Evolutionary conservation across 2,797 vertebrate genomes (phyloP), one percentile per base, ranked within the genome.

Genomic region (Cossypha caffra): DNA sequence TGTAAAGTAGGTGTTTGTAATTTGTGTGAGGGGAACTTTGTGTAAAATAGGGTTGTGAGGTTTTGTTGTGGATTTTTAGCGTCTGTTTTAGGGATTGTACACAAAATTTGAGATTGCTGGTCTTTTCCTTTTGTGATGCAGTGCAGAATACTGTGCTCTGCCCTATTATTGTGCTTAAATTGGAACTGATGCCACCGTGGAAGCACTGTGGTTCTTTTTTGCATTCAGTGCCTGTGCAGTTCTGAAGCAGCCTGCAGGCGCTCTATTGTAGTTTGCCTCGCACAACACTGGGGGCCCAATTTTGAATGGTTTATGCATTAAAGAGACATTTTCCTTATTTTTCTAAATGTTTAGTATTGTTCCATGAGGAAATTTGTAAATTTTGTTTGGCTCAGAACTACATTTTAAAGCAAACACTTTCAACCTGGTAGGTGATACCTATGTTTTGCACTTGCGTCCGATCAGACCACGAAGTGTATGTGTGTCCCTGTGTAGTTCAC

Each of bases 171-270:
- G 91, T 95, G 76, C 89, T 93, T 91, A 94, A 95, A 96, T 94
- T 83, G 93, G 94, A 97, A 17, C 73, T 45, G 85, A 88, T 95
- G 93, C 79, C 89, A 91, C 89, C 4, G 3, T 80, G 88, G 94
- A 94, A 94, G 79, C 91, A 47, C 94, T 86, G 92, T 90, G 85
- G 85, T 55, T 96, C 95, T 72, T 96, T 96, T 95, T 88, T 94
- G 94, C 96, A 88, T 96, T 96, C 91, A 91, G 89, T 90, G 91
- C 89, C 85, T 95, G 89, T 88, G 90, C 94, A 78, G 89, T 95
- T 97, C 89, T 95, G 94, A 97, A 83, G 96, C 92, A 96, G 94
- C 94, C 96, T 91, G 96, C 96, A 88, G 96, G 89, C 48, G 5
- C 85, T 94, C 94, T 95, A 94, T 97, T 97, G 95, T 96, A 84